Evolutionary conservation across 2,888 invertebrate species (phyloP).

Genomic region (Apamea anceps): DNA sequence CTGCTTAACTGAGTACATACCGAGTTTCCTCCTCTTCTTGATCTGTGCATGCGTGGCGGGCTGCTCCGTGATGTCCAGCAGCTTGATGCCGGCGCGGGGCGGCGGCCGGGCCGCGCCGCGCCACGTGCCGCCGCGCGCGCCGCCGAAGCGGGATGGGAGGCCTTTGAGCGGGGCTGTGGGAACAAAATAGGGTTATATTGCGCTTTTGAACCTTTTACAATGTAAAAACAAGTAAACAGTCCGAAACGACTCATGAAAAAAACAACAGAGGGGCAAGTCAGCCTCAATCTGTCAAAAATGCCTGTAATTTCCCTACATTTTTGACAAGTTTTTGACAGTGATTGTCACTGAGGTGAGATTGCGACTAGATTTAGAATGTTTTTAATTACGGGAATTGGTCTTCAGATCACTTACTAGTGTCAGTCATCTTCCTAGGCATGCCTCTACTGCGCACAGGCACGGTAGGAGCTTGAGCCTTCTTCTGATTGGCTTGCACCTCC

Average conservation of each 20-base stretch:
- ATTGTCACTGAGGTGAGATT: too few species aligned
- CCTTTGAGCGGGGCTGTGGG: constrained; percentile 96
- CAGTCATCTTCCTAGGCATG: constrained; percentile 99
- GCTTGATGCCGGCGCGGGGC: constrained; percentile 97
- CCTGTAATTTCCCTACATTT: too few species aligned
- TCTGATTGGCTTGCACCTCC: constrained; percentile 96
- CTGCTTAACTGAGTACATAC: constrained; percentile 78
- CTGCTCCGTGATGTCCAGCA: constrained; percentile 98
- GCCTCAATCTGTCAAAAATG: too few species aligned
- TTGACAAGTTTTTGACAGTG: too few species aligned
- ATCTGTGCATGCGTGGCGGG: constrained; percentile 94
- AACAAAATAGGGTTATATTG: rapidly evolving
- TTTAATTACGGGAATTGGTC: too few species aligned
- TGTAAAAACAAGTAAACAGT: not conserved
- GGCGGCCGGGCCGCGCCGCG: constrained; percentile 89
- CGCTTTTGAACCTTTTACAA: not conserved
- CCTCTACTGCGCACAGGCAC: constrained; percentile 95
- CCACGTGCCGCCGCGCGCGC: constrained; percentile 72
- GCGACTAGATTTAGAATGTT: too few species aligned
- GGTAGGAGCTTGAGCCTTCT: constrained; percentile 96
- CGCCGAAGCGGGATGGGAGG: constrained; percentile 93
- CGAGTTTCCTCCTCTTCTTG: constrained; percentile 95
- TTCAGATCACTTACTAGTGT: constrained; percentile 93
- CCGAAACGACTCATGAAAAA: too few species aligned
- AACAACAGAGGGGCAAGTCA: too few species aligned